Evolutionary conservation across 2,113 vertebrate species (phyloP).

Genomic region (Ceyx cyanopectus): DNA sequence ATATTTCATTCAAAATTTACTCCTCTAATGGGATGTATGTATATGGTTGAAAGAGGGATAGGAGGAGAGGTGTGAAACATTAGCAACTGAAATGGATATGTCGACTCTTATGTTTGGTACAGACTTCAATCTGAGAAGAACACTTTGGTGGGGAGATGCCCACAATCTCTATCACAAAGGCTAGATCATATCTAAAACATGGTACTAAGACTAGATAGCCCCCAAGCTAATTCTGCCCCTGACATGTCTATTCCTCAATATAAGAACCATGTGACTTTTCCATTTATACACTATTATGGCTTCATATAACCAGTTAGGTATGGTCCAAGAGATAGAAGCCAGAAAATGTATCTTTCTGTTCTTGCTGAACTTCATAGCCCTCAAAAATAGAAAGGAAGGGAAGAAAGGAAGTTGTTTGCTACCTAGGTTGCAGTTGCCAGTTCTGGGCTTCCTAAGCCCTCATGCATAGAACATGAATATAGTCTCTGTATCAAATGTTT

Average conservation of each 20-base stretch:
- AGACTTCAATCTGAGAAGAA: background rate
- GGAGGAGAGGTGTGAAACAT: background rate
- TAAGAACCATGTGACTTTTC: background rate
- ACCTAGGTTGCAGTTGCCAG: background rate
- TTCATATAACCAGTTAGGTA: background rate
- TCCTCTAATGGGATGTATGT: background rate
- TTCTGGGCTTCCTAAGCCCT: background rate
- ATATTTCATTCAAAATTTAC: slow-evolving; percentile 50
- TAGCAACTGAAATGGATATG: background rate
- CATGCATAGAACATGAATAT: background rate
- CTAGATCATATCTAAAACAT: background rate
- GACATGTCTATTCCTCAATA: background rate
- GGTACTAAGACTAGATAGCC: background rate
- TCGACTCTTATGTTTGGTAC: background rate
- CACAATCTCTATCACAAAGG: background rate
- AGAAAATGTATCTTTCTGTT: background rate
- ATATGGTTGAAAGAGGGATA: background rate
- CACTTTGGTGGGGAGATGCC: background rate
- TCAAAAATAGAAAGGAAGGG: background rate
- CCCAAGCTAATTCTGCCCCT: background rate
- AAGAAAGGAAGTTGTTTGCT: background rate
- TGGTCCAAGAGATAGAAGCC: background rate
- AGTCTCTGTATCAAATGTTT: background rate
- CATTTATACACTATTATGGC: background rate
- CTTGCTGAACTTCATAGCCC: background rate